phyloP scores from a whole-genome alignment of 2,888 invertebrate species.

The Bruchidius siliquastri region DNA sequence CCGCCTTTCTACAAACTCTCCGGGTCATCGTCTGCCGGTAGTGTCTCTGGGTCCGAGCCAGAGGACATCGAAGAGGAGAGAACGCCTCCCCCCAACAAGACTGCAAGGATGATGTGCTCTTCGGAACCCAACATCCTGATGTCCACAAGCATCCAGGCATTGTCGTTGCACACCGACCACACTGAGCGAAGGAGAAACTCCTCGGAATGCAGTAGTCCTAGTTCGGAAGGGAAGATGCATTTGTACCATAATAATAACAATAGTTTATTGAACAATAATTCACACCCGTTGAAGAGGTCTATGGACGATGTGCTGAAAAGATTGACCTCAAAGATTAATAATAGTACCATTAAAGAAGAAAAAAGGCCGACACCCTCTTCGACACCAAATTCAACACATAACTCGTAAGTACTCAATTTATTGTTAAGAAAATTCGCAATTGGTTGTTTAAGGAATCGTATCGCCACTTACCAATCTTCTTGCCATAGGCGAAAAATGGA shows the following conservation, averaged over 20 bases:
- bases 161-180: constrained; percentile 56
- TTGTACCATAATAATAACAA: constrained; percentile 56
- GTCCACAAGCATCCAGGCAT: constrained; percentile 39
- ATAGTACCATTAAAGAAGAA: constrained; percentile 68
- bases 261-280: constrained; percentile 60
- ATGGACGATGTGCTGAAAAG: constrained; percentile 90
- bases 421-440: too few species aligned
- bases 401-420: constrained; percentile 43
- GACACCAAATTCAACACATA: constrained; percentile 52
- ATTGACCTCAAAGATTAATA: constrained; percentile 78
- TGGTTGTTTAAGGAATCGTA: too few species aligned
- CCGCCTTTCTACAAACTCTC: constrained; percentile 43
- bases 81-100: constrained; percentile 44
- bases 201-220: constrained; percentile 71
- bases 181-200: constrained; percentile 50
- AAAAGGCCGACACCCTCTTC: constrained; percentile 67
- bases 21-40: constrained; percentile 43
- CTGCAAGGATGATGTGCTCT: constrained; percentile 41
- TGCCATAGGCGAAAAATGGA: too few species aligned
- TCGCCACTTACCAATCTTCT: too few species aligned
- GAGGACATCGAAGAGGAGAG: constrained; percentile 46
- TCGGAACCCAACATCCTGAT: constrained; percentile 34
- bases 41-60: constrained; percentile 47
- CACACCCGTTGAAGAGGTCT: constrained; percentile 66
- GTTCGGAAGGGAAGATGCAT: constrained; percentile 60